Evolutionary conservation across 53 echinoderm and acorn worm genomes (phyloP), one percentile per base, ranked within the genome.

Genomic region (Holothuria leucospilota): DNA sequence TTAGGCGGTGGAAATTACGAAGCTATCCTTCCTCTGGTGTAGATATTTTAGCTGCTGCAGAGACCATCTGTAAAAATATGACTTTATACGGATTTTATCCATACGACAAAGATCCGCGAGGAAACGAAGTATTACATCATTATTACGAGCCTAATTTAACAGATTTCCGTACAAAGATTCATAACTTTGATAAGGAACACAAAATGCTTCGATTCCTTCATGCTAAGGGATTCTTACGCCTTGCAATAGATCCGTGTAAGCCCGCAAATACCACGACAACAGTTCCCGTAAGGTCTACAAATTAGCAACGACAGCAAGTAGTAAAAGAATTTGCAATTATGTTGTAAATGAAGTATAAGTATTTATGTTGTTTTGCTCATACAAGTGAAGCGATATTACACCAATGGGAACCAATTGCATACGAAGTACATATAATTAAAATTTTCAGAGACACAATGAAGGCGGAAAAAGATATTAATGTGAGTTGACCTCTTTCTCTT

Each of bases 41-140:
- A n/a, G 70, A 85, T 66, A 85, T 85, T 56, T 69, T 85, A 59
- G 68, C 85, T 69, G 69, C 51, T 7, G 70, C 70, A 23, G 70
- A 85, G 9, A 28, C 68, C 20, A 56, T 69, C 21, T 85, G 85
- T 59, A 26, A 69, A 5, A 85, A 70, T 14, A 85, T 85, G 21
- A 85, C 69, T 68, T 51, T 85, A 41, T 85, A 85, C 40, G 85
- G 85, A 1, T 85, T 85, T 21, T 85, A 51, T 69, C 85, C 85
- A 41, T 85, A 69, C 69, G 68, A 85, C 46, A 59, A 25, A 59
- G 85, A 85, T n/a, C 68, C 51, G 13, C 23, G 52, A 15, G 85
- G 85, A 23, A 68, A 53, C 16, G 9, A 20, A 28, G 28, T 85
- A 12, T 27, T 69, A 16, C 69, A 85, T 46, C 85, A 85, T 12